Evolutionary conservation across 2,888 invertebrate genomes (phyloP), one percentile per base, ranked within the genome.

Genomic region (Tenthredo distinguenda): DNA sequence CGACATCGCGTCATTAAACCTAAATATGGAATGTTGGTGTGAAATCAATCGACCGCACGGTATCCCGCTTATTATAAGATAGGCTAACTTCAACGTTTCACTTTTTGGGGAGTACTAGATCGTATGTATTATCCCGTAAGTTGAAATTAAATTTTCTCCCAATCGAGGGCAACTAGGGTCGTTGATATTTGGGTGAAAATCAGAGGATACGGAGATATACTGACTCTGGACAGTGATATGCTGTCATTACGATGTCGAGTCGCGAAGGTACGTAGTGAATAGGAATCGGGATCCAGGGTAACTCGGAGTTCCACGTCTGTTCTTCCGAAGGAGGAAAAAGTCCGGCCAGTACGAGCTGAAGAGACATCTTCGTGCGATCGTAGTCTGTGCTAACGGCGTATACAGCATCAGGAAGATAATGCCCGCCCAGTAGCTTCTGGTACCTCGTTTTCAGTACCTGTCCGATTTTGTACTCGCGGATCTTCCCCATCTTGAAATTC

Each of bases 311-410:
- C 90, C 90, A 91, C 0, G 3, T 37, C 77, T 89, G 88, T 1
- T 2, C 0, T 0, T 68, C 0, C 1, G 55, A 4, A 10, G 91
- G 89, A 9, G 87, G 88, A 87, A 88, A 91, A 6, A 91, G 86
- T 2, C 88, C 90, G 0, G 90, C 90, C n/a, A 91, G 84, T 5
- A 88, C 89, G 15, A 91, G 85, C 26, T 89, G 86, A 7, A 91
- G 85, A 12, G 90, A 91, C 87, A 87, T 87, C 79, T 91, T 90
- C 6, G 90, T 91, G 0, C 90, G 86, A 21, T 88, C 88, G 31
- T 83, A 9, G 40, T 88, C 87, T 0, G 90, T 85, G 37, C 89
- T 88, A 1, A 87, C 76, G 12, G 89, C 90, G 34, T 90, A 89
- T 0, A 91, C 86, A 31, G 90, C 87, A 2, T 58, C 26, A 0